These are phyloP conservation scores for Capromys pilorides DNA, from an alignment of 2,797 vertebrate genomes.

Conservation along the genomic window DNA sequence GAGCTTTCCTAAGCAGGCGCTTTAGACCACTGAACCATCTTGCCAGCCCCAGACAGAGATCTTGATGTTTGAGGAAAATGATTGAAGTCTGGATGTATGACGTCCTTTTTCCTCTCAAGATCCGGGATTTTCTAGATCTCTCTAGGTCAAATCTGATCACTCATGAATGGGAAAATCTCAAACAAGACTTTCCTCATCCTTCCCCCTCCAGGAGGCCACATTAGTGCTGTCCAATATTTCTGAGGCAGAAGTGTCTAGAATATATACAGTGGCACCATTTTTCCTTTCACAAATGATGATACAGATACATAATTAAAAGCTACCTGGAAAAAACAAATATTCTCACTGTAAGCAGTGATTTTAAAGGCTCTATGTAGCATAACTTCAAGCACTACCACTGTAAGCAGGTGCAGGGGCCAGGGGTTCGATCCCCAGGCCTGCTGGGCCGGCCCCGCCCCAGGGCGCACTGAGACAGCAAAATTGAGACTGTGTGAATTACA, in stretches of 20 bases:
- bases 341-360: slow-evolving; percentile 7
- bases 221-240: background rate
- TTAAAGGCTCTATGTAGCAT: slow-evolving; percentile 14
- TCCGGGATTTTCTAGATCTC: background rate
- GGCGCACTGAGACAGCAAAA: too few relatives aligned
- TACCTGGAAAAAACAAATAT: slow-evolving; percentile 17
- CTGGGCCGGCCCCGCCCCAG: too few relatives aligned
- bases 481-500: too few relatives aligned
- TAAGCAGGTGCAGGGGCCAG: too few relatives aligned
- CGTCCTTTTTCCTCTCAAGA: background rate
- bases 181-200: background rate
- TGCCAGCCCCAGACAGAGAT: slow-evolving; percentile 38
- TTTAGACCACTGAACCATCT: too few relatives aligned
- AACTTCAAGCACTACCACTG: background rate
- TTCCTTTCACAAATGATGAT: background rate
- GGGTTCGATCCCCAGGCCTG: too few relatives aligned
- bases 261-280: background rate
- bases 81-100: background rate
- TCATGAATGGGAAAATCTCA: background rate
- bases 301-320: background rate
- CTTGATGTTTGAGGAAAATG: slow-evolving; percentile 14
- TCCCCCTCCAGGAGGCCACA: background rate
- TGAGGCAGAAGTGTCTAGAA: slow-evolving; percentile 3
- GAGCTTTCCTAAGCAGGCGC: too few relatives aligned
- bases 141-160: background rate